Evolutionary conservation across 2,113 vertebrate species (phyloP), one percentile per base, ranked within the genome.

Genomic region (Raja brachyura): DNA sequence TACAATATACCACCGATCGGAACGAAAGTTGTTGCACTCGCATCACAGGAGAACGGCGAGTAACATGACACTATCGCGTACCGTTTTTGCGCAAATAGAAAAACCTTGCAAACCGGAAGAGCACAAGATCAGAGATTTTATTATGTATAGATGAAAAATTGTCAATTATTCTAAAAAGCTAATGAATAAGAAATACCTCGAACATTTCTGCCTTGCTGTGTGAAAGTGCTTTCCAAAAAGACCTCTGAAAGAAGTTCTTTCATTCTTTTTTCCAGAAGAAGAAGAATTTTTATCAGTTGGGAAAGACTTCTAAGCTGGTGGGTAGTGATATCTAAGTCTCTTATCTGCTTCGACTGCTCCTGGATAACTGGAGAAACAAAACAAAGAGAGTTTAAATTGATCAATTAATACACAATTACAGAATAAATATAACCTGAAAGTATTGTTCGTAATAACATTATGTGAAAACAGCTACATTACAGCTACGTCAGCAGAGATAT

Each of bases 291-390:
- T 94, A 95, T 95, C 86, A 99, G 96, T 93, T 96, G 96, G 93
- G 97, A 97, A 94, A 99, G 96, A 83, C 96, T 97, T 94, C 94
- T 96, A 93, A 99, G 96, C 94, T 98, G 97, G 95, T 98, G 96
- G 70, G 97, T 96, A 4, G 97, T 98, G 93, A 99, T 96, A 94
- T 95, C 96, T 94, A 97, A 95, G 93, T 95, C 97, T 78, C 95
- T 95, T 93, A 93, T 96, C 95, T 96, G 97, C 90, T 93, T 94
- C 9, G 95, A 94, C 93, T 78, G 94, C 93, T 97, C 97, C 93
- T 97, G 94, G 61, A 96, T 96, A 66, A 95, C 98, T 98, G 95
- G 93, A 93, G 39, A 94, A 95, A 93, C 59, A 56, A 93, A 68
- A 28, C 5, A 93, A 74, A 85, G 39, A 75, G 95, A 96, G 96